Conservation (phyloP, 2,113 vertebrate genomes). For the Girardinichthys multiradiatus region DNA sequence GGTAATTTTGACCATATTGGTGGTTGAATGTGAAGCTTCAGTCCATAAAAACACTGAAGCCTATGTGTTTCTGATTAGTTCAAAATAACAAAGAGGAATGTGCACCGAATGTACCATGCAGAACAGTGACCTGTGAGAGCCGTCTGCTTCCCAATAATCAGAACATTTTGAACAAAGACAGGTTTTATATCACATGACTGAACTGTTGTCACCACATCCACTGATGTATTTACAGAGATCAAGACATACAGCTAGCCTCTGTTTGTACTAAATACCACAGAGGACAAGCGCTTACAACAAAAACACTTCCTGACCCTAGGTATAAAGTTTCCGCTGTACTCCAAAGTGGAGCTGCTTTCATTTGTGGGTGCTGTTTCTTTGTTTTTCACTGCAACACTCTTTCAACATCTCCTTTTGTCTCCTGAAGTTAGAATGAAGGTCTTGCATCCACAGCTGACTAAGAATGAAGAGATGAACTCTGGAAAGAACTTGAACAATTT, state of each 20-base stretch:
- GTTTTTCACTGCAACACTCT: not conserved
- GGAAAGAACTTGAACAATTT: conserved; percentile 55
- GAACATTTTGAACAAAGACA: not conserved
- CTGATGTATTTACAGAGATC: conserved; percentile 16
- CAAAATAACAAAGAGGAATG: not conserved
- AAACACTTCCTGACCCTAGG: conserved; percentile 42
- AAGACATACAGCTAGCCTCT: conserved; percentile 39
- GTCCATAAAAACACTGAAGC: no score
- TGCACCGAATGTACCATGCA: not conserved
- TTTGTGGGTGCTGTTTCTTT: conserved; percentile 1
- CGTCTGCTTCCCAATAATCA: not conserved
- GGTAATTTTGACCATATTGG: no score
- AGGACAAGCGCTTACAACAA: conserved; percentile 20
- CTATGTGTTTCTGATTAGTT: no score
- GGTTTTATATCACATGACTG: conserved; percentile 5
- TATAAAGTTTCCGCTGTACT: conserved; percentile 31
- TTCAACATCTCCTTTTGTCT: conserved; percentile 4
- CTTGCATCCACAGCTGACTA: conserved; percentile 7
- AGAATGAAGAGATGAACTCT: conserved; percentile 44
- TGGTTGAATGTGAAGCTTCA: no score
- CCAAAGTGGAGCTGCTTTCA: not conserved
- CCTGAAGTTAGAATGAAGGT: conserved; percentile 12
- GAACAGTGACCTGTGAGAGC: not conserved
- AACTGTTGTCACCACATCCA: conserved; percentile 52
- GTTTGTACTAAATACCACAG: conserved; percentile 68